Conservation (phyloP, 2,888 invertebrate genomes). For the Lordiphosa andalusiaca region DNA sequence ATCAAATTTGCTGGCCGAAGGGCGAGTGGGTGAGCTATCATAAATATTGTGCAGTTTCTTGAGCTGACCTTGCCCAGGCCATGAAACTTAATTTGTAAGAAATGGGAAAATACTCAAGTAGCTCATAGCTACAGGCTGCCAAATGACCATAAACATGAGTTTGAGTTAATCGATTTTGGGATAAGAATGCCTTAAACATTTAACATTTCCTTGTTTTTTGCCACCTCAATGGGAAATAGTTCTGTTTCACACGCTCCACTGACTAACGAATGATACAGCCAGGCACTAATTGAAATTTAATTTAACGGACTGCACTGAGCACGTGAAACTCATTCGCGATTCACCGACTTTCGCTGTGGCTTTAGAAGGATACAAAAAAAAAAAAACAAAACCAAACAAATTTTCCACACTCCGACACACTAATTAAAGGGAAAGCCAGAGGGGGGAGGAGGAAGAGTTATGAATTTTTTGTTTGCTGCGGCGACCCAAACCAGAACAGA, state of each 20-base stretch:
- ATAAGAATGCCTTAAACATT: too few relatives aligned
- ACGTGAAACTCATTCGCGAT: slow-evolving; percentile 16
- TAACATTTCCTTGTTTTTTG: slow-evolving; percentile 15
- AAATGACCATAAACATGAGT: neutral
- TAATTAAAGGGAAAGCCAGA: slow-evolving; percentile 48
- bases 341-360: too few relatives aligned
- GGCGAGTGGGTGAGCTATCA: neutral
- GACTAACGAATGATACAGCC: slow-evolving; percentile 15
- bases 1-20: slow-evolving; percentile 40
- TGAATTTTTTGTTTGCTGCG: slow-evolving; percentile 18
- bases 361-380: neutral
- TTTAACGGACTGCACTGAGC: slow-evolving; percentile 19
- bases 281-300: slow-evolving; percentile 51
- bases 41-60: slow-evolving; percentile 3
- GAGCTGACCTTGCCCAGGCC: neutral
- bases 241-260: slow-evolving; percentile 19
- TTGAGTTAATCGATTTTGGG: too few relatives aligned
- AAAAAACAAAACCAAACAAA: too few relatives aligned
- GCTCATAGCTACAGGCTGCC: neutral
- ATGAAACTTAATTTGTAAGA: too few relatives aligned
- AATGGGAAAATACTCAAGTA: slow-evolving; percentile 3
- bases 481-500: slow-evolving; percentile 23
- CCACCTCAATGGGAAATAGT: slow-evolving; percentile 22
- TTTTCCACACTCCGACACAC: slow-evolving; percentile 26
- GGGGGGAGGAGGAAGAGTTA: slow-evolving; percentile 24